A percentile compares a stretch with the other conserved stretches of the same genome.
These are phyloP conservation scores for Phortica variegata DNA, from an alignment of 1,140 invertebrate genomes.

Conservation along the genomic window DNA sequence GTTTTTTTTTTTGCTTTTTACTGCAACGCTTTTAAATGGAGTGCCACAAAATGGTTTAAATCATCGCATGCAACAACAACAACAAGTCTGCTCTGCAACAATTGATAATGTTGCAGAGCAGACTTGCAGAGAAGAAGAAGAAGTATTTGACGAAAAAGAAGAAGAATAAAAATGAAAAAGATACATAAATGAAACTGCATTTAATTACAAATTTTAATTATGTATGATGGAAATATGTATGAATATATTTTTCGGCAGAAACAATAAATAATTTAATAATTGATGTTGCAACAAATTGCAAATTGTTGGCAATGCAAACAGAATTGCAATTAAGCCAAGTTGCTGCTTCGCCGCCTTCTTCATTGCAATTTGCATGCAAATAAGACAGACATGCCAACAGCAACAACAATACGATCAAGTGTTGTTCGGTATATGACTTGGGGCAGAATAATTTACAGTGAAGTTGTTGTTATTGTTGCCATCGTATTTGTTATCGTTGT, in stretches of 20 bases:
- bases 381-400: slow-evolving; percentile 18
- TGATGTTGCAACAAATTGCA: slow-evolving; percentile 8
- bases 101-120: not conserved
- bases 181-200: not conserved
- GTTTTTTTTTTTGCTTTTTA: slow-evolving; percentile 15
- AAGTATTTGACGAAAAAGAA: slow-evolving; percentile 8
- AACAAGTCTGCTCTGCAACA: slow-evolving; percentile 10
- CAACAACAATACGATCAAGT: not conserved
- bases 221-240: too few relatives aligned
- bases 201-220: slow-evolving; percentile 25
- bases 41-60: slow-evolving; percentile 46
- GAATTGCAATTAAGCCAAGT: slow-evolving; percentile 39
- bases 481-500: too few relatives aligned
- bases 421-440: not conserved
- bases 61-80: slow-evolving; percentile 37
- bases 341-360: slow-evolving; percentile 39
- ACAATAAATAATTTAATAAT: slow-evolving; percentile 14
- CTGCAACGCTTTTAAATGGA: slow-evolving; percentile 38
- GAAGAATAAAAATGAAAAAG: not conserved
- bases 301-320: slow-evolving; percentile 8
- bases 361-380: slow-evolving; percentile 54
- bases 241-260: too few relatives aligned
- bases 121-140: slow-evolving; percentile 6
- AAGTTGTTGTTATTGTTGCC: not conserved
- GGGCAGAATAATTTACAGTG: not conserved